Base-by-base conservation (phyloP, 1,140 invertebrate genomes). In the Phymastichus coffea region DNA sequence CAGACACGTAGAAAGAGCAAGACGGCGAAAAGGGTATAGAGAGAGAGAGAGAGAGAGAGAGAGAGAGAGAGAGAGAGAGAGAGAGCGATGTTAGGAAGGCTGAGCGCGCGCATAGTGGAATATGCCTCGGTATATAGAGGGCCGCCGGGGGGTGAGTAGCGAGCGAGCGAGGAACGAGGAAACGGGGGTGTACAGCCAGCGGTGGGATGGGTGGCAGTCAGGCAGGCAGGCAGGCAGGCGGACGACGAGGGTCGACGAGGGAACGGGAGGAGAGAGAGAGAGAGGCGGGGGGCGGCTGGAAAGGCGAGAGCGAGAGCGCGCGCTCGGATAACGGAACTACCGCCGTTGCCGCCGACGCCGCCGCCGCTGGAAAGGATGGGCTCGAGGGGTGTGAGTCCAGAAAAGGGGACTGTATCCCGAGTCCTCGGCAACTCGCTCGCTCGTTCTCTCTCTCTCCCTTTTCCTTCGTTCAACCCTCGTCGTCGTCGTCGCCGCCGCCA, bases 361-460 rank as follows among this genome's bases (percentile, higher is more conserved):
- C n/a, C n/a, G n/a, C n/a, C n/a, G n/a, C n/a, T 59, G 67, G 66
- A 66, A 63, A 65, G 64, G 63, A 58, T 65, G 62, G 65, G 65
- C 52, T 66, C 54, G 65, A 63, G 67, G 72, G 70, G 74, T 75
- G 71, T 73, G 74, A 75, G 73, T 75, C 71, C 72, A 75, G 75
- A 77, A 75, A 76, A 74, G 75, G 76, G 74, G 75, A 71, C 75
- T 73, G 71, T 70, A 74, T 74, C 71, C 67, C 65, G 72, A 74
- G 71, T 71, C 70, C 69, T 72, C 74, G 69, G 70, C 70, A 72
- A 71, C 70, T 72, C 69, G 70, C 66, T 63, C 63, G 30, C 23
- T 23, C 57, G 40, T 46, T 40, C 15, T 25, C 23, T 19, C 7
- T 22, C 8, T 7, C 23, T 22, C 17, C 37, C 43, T 26, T 54